Evolutionary conservation across 2,113 vertebrate species (phyloP).

Genomic region (Eubucco bourcierii): DNA sequence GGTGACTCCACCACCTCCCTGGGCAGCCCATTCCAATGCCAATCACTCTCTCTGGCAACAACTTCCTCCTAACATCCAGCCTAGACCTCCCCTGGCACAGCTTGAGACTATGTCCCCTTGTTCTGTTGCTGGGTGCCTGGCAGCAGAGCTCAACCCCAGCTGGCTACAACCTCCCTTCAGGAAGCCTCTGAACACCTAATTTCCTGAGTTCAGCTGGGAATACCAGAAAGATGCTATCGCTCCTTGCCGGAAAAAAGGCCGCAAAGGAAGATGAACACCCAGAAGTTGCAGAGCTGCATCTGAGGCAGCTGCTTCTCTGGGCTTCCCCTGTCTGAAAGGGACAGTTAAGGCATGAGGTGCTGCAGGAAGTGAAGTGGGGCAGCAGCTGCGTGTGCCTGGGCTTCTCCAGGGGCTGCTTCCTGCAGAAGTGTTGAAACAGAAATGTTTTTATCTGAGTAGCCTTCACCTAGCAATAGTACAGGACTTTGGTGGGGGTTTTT

Average conservation of each 20-base stretch:
- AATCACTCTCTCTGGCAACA: too few relatives aligned
- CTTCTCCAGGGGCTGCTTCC: neutral
- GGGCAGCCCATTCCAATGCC: too few relatives aligned
- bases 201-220: neutral
- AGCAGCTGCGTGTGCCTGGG: neutral
- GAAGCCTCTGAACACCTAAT: neutral
- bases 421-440: neutral
- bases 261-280: rapidly evolving
- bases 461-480: neutral
- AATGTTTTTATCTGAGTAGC: neutral
- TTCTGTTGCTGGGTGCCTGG: too few relatives aligned
- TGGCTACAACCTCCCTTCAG: too few relatives aligned
- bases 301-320: neutral
- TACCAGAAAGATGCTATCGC: rapidly evolving
- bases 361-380: neutral
- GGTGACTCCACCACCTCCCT: too few relatives aligned
- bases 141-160: too few relatives aligned
- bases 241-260: neutral
- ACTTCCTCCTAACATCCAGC: too few relatives aligned
- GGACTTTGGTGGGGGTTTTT: neutral
- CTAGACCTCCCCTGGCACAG: too few relatives aligned
- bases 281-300: rapidly evolving
- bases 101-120: too few relatives aligned
- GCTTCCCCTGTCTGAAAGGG: neutral
- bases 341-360: rapidly evolving